phyloP scores from a whole-genome alignment of 2,113 vertebrate genomes.

The Cyprinus carpio region DNA sequence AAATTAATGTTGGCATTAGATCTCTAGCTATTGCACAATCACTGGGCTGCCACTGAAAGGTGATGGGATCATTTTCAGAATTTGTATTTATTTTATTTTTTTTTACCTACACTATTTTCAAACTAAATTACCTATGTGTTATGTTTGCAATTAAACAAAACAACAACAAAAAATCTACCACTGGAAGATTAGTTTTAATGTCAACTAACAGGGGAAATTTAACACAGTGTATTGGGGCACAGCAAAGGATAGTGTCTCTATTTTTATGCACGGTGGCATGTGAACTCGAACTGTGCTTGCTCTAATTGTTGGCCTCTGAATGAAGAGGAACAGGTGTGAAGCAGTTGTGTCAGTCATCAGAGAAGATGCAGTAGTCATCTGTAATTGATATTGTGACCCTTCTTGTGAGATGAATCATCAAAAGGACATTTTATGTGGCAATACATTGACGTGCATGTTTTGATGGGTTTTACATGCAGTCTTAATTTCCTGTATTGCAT shows the following conservation, averaged over 20 bases:
- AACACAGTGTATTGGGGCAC: neutral
- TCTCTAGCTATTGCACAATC: too few species aligned
- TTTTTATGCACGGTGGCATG: conserved; percentile 42
- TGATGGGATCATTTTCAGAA: too few species aligned
- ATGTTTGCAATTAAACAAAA: neutral
- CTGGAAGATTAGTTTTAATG: neutral
- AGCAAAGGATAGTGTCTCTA: conserved; percentile 34
- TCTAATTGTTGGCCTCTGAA: conserved; percentile 6
- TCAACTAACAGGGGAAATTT: conserved; percentile 1
- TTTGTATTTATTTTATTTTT: too few species aligned
- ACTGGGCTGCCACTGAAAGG: too few species aligned
- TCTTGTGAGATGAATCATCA: neutral
- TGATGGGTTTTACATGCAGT: neutral
- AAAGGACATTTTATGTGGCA: conserved; percentile 5
- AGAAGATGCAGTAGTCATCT: conserved; percentile 33
- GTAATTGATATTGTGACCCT: conserved; percentile 37
- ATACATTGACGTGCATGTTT: neutral
- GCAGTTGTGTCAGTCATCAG: neutral
- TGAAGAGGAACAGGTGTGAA: conserved; percentile 52
- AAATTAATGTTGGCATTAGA: too few species aligned
- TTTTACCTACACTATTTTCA: neutral
- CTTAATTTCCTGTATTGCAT: neutral
- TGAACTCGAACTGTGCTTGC: conserved; percentile 38
- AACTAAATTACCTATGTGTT: neutral
- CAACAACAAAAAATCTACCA: neutral